phyloP scores from a whole-genome alignment of 2,113 vertebrate species.

The Nipponia nippon region DNA sequence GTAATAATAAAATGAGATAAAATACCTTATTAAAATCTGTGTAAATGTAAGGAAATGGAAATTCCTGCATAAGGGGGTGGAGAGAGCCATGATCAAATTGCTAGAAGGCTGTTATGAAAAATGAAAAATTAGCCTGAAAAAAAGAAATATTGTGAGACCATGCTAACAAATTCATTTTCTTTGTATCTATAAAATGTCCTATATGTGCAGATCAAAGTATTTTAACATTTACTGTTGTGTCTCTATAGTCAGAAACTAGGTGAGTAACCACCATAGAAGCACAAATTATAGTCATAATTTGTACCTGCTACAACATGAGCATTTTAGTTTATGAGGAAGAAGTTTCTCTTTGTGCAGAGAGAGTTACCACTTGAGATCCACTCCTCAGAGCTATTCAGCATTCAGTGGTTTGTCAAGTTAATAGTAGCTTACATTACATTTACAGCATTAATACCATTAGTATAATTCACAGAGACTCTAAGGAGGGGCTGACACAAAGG shows the following conservation, averaged over 20 bases:
- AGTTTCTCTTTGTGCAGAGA: conserved; percentile 31
- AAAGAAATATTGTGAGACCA: neutral
- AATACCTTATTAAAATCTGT: neutral
- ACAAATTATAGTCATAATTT: neutral
- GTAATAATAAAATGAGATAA: conserved; percentile 27
- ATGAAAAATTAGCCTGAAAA: neutral
- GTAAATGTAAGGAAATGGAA: neutral
- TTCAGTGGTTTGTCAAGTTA: neutral
- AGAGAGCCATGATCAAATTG: neutral
- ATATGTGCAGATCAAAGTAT: neutral
- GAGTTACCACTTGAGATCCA: neutral
- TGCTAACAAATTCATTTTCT: neutral
- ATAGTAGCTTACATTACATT: neutral
- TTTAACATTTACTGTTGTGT: neutral
- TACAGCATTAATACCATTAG: conserved; percentile 4
- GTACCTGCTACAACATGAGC: neutral
- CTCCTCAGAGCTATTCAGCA: neutral
- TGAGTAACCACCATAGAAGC: neutral
- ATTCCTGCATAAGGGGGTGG: neutral
- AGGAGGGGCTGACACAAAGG: neutral
- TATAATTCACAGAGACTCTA: neutral
- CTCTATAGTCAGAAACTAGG: neutral
- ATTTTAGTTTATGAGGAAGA: conserved; percentile 27
- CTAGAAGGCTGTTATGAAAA: neutral
- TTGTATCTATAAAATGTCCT: neutral